These are phyloP conservation scores for Numenius phaeopus DNA, from an alignment of 2,797 vertebrate species.

Conservation along the genomic window DNA sequence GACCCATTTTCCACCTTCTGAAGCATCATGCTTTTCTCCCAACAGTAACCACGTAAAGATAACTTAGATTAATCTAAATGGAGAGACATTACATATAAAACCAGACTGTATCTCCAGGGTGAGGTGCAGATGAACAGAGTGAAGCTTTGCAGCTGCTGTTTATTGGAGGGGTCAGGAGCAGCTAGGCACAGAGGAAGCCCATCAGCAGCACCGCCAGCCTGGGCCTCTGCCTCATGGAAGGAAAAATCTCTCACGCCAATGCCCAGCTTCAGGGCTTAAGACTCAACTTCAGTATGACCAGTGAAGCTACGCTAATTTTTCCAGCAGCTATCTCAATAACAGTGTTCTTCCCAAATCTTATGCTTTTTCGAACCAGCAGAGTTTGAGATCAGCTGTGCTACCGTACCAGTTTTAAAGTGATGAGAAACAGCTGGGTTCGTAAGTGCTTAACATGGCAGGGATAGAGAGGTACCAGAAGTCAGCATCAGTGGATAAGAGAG, in stretches of 20 bases:
- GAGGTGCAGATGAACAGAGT: background rate
- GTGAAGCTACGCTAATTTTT: too few species aligned
- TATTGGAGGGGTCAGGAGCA: background rate
- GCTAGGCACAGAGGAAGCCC: background rate
- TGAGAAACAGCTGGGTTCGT: background rate
- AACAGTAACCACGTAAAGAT: background rate
- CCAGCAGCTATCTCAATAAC: background rate
- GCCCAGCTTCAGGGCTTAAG: background rate
- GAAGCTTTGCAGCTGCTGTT: background rate
- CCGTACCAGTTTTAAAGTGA: background rate
- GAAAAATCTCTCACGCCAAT: background rate
- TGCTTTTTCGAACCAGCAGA: background rate
- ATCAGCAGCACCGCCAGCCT: background rate
- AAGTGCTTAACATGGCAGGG: background rate
- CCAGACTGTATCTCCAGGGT: background rate
- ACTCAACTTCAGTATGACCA: too few species aligned
- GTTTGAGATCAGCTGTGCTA: background rate
- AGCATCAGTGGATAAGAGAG: background rate
- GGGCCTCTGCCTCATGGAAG: background rate
- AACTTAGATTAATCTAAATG: background rate
- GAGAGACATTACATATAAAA: background rate
- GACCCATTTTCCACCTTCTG: background rate
- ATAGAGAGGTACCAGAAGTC: background rate
- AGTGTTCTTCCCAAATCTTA: background rate
- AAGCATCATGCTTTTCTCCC: background rate